Percentiles rank a stretch among this genome's conserved stretches.
These are phyloP conservation scores for Torymus tubicola DNA, from an alignment of 2,888 invertebrate genomes.

Conservation along the genomic window DNA sequence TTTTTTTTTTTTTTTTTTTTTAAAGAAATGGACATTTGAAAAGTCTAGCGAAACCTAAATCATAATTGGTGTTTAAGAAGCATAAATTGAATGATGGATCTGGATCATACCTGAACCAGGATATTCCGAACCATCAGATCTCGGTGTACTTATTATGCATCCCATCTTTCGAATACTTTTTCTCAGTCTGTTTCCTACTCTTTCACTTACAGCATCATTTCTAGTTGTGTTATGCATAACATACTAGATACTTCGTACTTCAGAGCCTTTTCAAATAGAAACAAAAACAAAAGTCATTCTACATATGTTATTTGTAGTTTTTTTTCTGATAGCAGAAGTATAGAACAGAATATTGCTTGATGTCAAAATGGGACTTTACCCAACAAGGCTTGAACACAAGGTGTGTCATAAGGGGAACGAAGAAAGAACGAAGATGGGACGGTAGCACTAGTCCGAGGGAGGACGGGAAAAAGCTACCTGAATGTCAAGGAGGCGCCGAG, in stretches of 20 bases:
- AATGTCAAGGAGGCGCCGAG: constrained; percentile 23
- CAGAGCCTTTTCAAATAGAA: constrained; percentile 50
- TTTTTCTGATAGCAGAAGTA: too few species aligned
- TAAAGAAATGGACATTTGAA: constrained; percentile 18
- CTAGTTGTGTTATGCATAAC: constrained; percentile 49
- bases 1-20: too few species aligned
- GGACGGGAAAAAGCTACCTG: not conserved
- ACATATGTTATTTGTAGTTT: constrained; percentile 3
- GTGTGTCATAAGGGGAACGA: too few species aligned
- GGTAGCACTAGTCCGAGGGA: not conserved
- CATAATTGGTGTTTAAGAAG: constrained; percentile 40
- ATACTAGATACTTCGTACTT: constrained; percentile 46
- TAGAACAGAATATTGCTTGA: too few species aligned
- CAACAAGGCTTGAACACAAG: too few species aligned
- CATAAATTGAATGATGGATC: constrained; percentile 39
- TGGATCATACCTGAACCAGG: constrained; percentile 57
- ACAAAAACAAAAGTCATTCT: constrained; percentile 48
- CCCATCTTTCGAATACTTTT: constrained; percentile 56
- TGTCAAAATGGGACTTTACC: too few species aligned
- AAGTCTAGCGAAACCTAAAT: constrained; percentile 44
- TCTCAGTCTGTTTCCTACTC: constrained; percentile 53
- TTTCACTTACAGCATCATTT: constrained; percentile 46
- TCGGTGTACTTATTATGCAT: constrained; percentile 54
- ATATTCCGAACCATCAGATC: constrained; percentile 54
- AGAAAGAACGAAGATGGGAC: too few species aligned